A percentile compares a stretch with the other conserved stretches of the same genome.
phyloP scores from a whole-genome alignment of 2,888 invertebrate species.

The Thera obeliscata region DNA sequence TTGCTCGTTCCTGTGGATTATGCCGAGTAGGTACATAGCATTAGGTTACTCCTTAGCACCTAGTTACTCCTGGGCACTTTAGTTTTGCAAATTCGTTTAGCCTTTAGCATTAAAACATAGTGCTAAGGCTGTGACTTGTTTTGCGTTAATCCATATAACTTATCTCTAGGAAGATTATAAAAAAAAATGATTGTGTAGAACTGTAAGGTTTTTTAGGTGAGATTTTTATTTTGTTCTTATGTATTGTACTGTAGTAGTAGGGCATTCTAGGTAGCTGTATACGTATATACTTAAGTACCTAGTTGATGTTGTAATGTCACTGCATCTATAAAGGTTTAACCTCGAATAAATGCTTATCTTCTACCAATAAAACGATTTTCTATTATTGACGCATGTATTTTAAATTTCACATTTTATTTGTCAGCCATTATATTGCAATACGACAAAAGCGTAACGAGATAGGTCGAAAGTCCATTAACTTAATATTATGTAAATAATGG shows the following conservation, averaged over 20 bases:
- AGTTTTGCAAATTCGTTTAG: neutral
- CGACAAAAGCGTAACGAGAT: slow-evolving; percentile 53
- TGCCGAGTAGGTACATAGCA: too few relatives aligned
- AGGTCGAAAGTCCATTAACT: slow-evolving; percentile 40
- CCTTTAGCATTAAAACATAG: slow-evolving; percentile 2
- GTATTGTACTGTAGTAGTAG: slow-evolving; percentile 15
- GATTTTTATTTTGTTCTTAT: slow-evolving; percentile 19
- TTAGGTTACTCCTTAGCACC: too few relatives aligned
- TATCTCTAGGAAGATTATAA: slow-evolving; percentile 3
- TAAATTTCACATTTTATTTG: slow-evolving; percentile 51
- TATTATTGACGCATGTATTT: slow-evolving; percentile 58
- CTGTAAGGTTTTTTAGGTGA: slow-evolving; percentile 20
- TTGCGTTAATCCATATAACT: slow-evolving; percentile 13
- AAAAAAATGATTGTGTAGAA: slow-evolving; percentile 8
- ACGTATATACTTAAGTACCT: slow-evolving; percentile 4
- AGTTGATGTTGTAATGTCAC: slow-evolving; percentile 16
- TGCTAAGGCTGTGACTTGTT: slow-evolving; percentile 27
- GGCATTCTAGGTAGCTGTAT: neutral
- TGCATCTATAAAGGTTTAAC: slow-evolving; percentile 9
- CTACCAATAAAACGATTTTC: slow-evolving; percentile 30
- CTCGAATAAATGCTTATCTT: slow-evolving; percentile 16
- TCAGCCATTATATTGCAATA: slow-evolving; percentile 47
- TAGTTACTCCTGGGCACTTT: neutral
- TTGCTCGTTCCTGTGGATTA: neutral
- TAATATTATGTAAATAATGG: slow-evolving; percentile 42